Conservation (phyloP, 2,797 vertebrate species). For the Phrynocephalus forsythii region DNA sequence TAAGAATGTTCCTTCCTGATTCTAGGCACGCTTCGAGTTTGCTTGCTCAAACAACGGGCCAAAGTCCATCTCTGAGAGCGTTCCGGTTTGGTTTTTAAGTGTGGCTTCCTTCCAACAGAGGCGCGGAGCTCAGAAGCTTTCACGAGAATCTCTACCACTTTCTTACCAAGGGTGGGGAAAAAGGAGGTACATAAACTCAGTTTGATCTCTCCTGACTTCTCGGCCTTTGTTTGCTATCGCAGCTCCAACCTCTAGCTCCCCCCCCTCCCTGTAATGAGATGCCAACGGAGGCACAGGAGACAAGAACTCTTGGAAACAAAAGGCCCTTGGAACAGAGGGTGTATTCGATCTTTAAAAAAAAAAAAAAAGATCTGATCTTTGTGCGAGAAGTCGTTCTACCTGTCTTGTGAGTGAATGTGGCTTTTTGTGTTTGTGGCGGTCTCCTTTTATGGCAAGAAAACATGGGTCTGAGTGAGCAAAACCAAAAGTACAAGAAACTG, state of each 20-base stretch:
- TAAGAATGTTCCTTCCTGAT: slow-evolving; percentile 7
- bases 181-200: not conserved
- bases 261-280: not conserved
- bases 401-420: not conserved
- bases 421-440: not conserved
- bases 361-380: slow-evolving; percentile 4
- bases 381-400: slow-evolving; percentile 32
- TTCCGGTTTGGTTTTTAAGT: not conserved
- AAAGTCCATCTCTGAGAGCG: not conserved
- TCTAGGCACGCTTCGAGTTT: not conserved
- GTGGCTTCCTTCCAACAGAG: not conserved
- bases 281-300: not conserved
- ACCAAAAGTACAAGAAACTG: not conserved
- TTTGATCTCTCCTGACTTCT: not conserved
- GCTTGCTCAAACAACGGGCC: not conserved
- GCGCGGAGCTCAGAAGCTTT: not conserved
- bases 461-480: not conserved
- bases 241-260: not conserved
- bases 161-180: not conserved
- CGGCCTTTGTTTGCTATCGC: not conserved
- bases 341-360: not conserved
- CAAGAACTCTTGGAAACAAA: slow-evolving; percentile 13
- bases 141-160: not conserved
- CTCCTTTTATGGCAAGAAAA: slow-evolving; percentile 31
- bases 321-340: slow-evolving; percentile 7